Evolutionary conservation across 2,113 vertebrate species (phyloP).

Genomic region (Prunella fulvescens): DNA sequence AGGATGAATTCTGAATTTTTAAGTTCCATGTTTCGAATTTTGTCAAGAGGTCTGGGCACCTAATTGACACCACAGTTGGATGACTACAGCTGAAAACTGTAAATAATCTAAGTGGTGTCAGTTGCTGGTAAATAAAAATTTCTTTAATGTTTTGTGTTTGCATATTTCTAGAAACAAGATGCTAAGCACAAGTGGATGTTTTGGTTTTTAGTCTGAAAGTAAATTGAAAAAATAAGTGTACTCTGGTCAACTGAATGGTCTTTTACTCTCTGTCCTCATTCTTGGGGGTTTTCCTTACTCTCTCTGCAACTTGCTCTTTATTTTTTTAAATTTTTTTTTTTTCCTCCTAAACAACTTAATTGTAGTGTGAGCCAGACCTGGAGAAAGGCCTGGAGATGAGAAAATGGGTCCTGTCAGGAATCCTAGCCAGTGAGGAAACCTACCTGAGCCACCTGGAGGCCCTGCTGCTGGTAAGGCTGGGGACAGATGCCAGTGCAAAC

Average conservation of each 20-base stretch:
- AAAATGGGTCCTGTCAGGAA: constrained; percentile 96
- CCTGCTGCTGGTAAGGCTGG: constrained; percentile 85
- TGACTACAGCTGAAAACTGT: background rate
- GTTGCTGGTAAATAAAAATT: background rate
- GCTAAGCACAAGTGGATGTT: background rate
- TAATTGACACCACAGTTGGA: background rate
- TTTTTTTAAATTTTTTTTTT: background rate
- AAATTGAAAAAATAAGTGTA: constrained; percentile 11
- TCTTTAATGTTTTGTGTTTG: background rate
- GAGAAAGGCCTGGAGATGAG: constrained; percentile 98
- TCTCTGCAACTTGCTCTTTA: rapidly evolving
- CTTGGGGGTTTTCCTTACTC: background rate
- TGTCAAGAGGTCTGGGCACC: background rate
- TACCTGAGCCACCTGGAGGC: constrained; percentile 97
- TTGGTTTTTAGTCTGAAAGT: background rate
- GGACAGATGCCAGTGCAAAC: background rate
- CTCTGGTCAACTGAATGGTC: constrained; percentile 6
- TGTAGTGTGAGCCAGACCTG: constrained; percentile 89
- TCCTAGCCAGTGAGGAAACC: constrained; percentile 93
- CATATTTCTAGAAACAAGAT: background rate
- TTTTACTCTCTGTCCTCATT: background rate
- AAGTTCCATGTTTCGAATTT: background rate
- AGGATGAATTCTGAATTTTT: background rate
- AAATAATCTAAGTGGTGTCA: background rate
- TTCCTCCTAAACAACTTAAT: background rate